A percentile compares a stretch with the other conserved stretches of the same genome.
phyloP scores from a whole-genome alignment of 2,888 invertebrate species.

The Tipula helvola region DNA sequence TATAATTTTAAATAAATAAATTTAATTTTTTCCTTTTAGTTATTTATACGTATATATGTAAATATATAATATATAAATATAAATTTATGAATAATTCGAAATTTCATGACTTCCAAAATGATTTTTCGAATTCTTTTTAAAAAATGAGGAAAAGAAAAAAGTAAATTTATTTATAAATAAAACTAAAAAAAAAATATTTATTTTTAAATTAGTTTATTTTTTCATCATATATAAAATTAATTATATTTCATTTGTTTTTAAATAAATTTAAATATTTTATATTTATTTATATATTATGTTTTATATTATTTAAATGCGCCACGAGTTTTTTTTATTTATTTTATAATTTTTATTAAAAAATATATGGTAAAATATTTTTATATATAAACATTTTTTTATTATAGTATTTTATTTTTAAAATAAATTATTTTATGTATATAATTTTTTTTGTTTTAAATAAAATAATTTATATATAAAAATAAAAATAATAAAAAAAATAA shows the following conservation, averaged over 20 bases:
- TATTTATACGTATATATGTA: not conserved
- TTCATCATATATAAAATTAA: not conserved
- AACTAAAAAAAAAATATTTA: not conserved
- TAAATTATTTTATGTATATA: not conserved
- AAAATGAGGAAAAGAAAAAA: not conserved
- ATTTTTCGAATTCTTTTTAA: conserved; percentile 12
- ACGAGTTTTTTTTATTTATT: not conserved
- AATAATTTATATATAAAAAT: conserved; percentile 7
- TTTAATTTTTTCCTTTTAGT: conserved; percentile 4
- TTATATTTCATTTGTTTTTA: not conserved
- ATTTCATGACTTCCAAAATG: conserved; percentile 16
- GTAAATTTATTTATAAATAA: not conserved
- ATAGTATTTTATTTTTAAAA: not conserved
- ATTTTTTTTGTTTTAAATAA: not conserved
- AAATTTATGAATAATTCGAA: conserved; percentile 10
- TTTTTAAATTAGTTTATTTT: not conserved
- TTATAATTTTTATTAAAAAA: not conserved
- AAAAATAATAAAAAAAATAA: not conserved
- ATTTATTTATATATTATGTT: not conserved
- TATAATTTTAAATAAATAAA: not conserved
- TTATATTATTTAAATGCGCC: not conserved
- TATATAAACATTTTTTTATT: not conserved
- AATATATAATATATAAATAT: not conserved
- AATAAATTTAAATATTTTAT: not conserved
- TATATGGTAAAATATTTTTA: not conserved